A percentile compares a stretch with the other conserved stretches of the same genome.
phyloP scores from a whole-genome alignment of 2,888 invertebrate species.

The Pheosia gnoma region DNA sequence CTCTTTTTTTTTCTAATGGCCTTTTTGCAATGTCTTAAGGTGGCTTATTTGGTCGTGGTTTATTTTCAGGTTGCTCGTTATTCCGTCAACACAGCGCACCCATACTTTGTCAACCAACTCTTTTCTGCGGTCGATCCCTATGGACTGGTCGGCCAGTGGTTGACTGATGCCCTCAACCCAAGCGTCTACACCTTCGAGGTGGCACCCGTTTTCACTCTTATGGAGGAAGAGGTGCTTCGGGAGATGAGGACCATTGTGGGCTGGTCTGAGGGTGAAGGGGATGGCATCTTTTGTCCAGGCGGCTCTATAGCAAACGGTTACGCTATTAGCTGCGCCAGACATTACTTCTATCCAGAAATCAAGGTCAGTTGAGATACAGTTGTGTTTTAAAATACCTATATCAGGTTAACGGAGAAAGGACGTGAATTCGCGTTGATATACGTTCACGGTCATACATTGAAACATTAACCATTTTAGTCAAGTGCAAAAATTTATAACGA shows the following conservation, averaged over 20 bases:
- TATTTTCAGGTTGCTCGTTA: slow-evolving; percentile 82
- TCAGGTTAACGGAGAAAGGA: not conserved
- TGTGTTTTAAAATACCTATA: not conserved
- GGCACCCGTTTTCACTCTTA: slow-evolving; percentile 93
- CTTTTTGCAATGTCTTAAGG: too few relatives aligned
- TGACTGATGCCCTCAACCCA: slow-evolving; percentile 93
- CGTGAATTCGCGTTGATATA: slow-evolving; percentile 2
- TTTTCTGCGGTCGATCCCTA: slow-evolving; percentile 94
- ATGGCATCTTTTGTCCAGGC: slow-evolving; percentile 95
- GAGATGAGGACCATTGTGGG: slow-evolving; percentile 93
- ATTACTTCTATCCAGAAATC: slow-evolving; percentile 87
- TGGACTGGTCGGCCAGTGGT: slow-evolving; percentile 92
- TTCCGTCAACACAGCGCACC: slow-evolving; percentile 96
- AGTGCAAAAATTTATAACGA: too few relatives aligned
- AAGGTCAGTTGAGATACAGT: slow-evolving; percentile 84
- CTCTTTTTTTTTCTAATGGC: too few relatives aligned
- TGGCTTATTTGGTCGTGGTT: not conserved
- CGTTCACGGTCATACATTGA: slow-evolving; percentile 4
- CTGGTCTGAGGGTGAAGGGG: slow-evolving; percentile 89
- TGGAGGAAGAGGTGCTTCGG: slow-evolving; percentile 92
- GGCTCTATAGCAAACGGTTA: slow-evolving; percentile 96
- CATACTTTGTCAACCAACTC: slow-evolving; percentile 94
- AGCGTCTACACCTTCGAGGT: slow-evolving; percentile 96
- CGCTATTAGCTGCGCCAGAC: slow-evolving; percentile 94
- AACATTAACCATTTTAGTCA: not conserved